phyloP scores from a whole-genome alignment of 2,888 invertebrate genomes.

The Buathra laborator region DNA sequence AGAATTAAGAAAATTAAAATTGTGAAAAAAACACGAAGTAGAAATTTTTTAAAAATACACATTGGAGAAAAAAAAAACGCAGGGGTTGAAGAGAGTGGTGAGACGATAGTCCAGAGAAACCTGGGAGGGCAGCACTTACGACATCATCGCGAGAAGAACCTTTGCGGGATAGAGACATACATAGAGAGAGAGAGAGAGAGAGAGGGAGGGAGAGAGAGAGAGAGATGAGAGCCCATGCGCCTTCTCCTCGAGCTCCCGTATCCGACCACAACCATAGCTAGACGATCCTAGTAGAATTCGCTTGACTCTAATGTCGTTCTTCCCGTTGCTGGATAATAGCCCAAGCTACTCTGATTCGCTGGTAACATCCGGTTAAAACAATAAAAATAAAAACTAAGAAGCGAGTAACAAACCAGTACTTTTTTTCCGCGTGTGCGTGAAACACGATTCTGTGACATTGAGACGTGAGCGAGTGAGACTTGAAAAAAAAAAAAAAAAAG shows the following conservation, averaged over 20 bases:
- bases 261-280: slow-evolving; percentile 25
- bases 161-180: slow-evolving; percentile 6
- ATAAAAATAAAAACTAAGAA: background rate
- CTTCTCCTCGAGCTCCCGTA: slow-evolving; percentile 38
- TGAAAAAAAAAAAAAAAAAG: slow-evolving; percentile 22
- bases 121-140: slow-evolving; percentile 61
- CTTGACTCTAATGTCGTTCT: slow-evolving; percentile 4
- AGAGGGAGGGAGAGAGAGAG: background rate
- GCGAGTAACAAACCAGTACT: background rate
- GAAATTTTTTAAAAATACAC: background rate
- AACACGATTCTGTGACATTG: slow-evolving; percentile 31
- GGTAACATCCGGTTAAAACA: background rate
- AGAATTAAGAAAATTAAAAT: background rate
- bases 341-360: background rate
- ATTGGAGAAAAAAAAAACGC: background rate
- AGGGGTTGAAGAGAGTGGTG: slow-evolving; percentile 7
- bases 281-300: slow-evolving; percentile 32
- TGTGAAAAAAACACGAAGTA: background rate
- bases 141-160: slow-evolving; percentile 33
- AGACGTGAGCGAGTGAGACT: slow-evolving; percentile 29
- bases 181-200: slow-evolving; percentile 14
- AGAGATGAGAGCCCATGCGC: slow-evolving; percentile 46
- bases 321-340: background rate
- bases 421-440: background rate
- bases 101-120: slow-evolving; percentile 24